Percentiles rank a stretch among this genome's conserved stretches.
Conservation (phyloP, 2,797 vertebrate genomes). For the Enoplosus armatus region DNA sequence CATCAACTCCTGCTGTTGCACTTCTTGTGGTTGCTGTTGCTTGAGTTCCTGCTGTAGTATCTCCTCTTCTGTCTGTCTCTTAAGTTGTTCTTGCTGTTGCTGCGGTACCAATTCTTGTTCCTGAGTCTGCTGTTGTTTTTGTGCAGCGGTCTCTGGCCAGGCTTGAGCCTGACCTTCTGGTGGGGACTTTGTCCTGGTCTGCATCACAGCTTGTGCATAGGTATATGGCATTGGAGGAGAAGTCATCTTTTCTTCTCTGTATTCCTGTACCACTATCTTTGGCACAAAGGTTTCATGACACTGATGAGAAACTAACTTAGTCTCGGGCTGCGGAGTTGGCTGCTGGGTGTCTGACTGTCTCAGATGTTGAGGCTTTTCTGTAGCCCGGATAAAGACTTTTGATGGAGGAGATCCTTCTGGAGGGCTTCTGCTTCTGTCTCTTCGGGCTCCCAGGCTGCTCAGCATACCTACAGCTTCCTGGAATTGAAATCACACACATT, state of each 20-base stretch:
- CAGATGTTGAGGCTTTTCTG: constrained; percentile 46
- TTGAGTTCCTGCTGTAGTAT: constrained; percentile 22
- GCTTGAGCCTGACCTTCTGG: constrained; percentile 29
- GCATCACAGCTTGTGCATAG: constrained; percentile 65
- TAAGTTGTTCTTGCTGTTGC: constrained; percentile 34
- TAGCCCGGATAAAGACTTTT: constrained; percentile 76
- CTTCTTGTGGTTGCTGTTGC: constrained; percentile 5
- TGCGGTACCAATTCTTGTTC: constrained; percentile 23
- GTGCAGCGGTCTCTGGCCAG: constrained; percentile 7
- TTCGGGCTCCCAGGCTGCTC: constrained; percentile 83
- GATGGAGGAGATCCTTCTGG: constrained; percentile 75
- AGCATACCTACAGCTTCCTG: constrained; percentile 86
- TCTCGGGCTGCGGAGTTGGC: constrained; percentile 7
- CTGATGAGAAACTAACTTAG: constrained; percentile 18
- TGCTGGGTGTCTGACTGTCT: constrained; percentile 20
- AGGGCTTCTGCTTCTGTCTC: constrained; percentile 84
- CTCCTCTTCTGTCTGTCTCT: constrained; percentile 14
- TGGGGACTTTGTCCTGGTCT: constrained; percentile 39
- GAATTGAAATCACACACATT: constrained; percentile 31
- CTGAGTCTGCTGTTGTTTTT: constrained; percentile 28
- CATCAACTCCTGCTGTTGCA: constrained; percentile 11
- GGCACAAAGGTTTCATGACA: constrained; percentile 66
- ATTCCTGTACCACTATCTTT: constrained; percentile 81
- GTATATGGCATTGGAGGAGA: constrained; percentile 65
- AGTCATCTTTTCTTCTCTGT: constrained; percentile 61